Conservation (phyloP, 2,888 invertebrate genomes). For the Nematopogon swammerdamellus region DNA sequence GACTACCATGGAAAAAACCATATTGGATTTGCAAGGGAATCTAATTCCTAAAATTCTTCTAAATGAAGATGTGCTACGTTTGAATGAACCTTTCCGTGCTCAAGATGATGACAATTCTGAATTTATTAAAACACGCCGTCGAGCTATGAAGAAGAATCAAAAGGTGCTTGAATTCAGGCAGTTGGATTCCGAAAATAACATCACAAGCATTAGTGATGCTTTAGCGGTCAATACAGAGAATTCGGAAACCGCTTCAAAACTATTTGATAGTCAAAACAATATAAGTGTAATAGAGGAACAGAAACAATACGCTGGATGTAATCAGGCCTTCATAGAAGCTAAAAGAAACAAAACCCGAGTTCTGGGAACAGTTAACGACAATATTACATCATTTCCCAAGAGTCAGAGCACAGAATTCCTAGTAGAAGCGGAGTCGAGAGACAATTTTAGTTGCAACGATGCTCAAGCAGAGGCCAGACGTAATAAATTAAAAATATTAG, state of each 20-base stretch:
- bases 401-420: background rate
- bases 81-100: background rate
- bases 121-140: conserved; percentile 35
- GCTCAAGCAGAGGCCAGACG: conserved; percentile 41
- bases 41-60: conserved; percentile 9
- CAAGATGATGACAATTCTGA: conserved; percentile 23
- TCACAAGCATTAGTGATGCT: conserved; percentile 12
- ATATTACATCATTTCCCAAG: conserved; percentile 1
- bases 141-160: conserved; percentile 42
- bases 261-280: conserved; percentile 24
- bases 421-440: background rate
- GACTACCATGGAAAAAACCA: conserved; percentile 23
- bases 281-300: conserved; percentile 13
- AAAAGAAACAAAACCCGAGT: conserved; percentile 35
- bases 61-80: background rate
- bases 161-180: conserved; percentile 52
- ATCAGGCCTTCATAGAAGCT: conserved; percentile 24
- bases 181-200: conserved; percentile 29
- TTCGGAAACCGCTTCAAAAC: conserved; percentile 23
- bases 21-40: conserved; percentile 36
- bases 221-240: conserved; percentile 11
- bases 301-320: conserved; percentile 9
- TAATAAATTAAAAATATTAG: conserved; percentile 45
- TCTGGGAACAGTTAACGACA: conserved; percentile 26
- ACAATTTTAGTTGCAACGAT: conserved; percentile 11